phyloP scores from a whole-genome alignment of 2,113 vertebrate genomes.

The Chamaetylas fuelleborni region DNA sequence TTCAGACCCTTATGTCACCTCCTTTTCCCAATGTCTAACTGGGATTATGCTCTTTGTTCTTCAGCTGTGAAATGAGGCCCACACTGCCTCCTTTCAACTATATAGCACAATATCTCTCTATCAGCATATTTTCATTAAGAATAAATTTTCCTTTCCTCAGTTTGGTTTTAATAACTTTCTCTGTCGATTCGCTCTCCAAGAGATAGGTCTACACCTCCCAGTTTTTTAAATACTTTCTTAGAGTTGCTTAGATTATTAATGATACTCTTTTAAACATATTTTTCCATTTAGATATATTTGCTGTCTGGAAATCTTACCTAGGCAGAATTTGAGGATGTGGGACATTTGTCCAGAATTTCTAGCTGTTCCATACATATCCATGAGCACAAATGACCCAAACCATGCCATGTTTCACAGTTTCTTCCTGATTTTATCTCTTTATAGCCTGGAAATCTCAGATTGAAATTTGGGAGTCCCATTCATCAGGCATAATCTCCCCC shows the following conservation, averaged over 20 bases:
- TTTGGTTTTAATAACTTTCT: neutral
- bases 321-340: neutral
- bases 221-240: neutral
- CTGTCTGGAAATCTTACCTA: neutral
- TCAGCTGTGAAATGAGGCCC: neutral
- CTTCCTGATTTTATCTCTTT: neutral
- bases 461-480: neutral
- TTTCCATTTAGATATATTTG: neutral
- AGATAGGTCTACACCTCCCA: neutral
- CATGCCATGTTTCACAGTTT: neutral
- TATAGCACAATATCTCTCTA: neutral
- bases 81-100: neutral
- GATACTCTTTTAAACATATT: neutral
- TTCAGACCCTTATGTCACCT: neutral
- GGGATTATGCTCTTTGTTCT: neutral
- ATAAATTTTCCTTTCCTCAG: neutral
- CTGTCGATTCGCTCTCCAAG: neutral
- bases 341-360: neutral
- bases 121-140: neutral
- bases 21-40: neutral
- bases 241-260: neutral
- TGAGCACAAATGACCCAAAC: neutral
- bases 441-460: neutral
- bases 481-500: neutral
- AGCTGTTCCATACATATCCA: neutral